phyloP scores from a whole-genome alignment of 2,888 invertebrate species.

The Leptinotarsa juncta region DNA sequence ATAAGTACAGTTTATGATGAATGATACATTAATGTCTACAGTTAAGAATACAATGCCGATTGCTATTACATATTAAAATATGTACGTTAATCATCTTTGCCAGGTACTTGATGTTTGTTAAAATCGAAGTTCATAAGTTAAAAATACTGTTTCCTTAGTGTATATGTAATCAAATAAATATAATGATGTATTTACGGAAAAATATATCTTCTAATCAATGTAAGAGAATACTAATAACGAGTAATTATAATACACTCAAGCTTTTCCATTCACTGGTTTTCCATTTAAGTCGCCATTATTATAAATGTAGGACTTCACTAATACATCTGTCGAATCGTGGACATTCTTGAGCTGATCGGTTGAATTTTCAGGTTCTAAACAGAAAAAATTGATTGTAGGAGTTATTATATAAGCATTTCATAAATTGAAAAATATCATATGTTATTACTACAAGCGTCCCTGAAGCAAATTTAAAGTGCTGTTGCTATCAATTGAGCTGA shows the following conservation, averaged over 20 bases:
- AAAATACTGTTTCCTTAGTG: constrained; percentile 9
- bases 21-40: constrained; percentile 9
- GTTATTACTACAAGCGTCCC: not conserved
- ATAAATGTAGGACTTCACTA: constrained; percentile 43
- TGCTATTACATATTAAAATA: constrained; percentile 1
- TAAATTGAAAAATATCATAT: constrained; percentile 1
- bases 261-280: constrained; percentile 51
- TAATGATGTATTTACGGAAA: constrained; percentile 21
- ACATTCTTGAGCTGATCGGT: not conserved
- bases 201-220: constrained; percentile 14
- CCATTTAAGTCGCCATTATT: constrained; percentile 47
- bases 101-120: constrained; percentile 5
- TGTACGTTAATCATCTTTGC: not conserved
- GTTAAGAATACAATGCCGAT: not conserved
- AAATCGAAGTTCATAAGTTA: constrained; percentile 1
- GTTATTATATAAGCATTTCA: not conserved
- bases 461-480: not conserved
- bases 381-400: not conserved
- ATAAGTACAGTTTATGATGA: constrained; percentile 10
- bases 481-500: too few relatives aligned
- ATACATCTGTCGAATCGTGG: not conserved
- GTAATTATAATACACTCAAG: constrained; percentile 43
- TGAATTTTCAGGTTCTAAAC: constrained; percentile 31
- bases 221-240: constrained; percentile 36
- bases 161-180: constrained; percentile 17